These are phyloP conservation scores for Latrodectus geometricus DNA, from an alignment of 1,140 invertebrate species.

Conservation along the genomic window DNA sequence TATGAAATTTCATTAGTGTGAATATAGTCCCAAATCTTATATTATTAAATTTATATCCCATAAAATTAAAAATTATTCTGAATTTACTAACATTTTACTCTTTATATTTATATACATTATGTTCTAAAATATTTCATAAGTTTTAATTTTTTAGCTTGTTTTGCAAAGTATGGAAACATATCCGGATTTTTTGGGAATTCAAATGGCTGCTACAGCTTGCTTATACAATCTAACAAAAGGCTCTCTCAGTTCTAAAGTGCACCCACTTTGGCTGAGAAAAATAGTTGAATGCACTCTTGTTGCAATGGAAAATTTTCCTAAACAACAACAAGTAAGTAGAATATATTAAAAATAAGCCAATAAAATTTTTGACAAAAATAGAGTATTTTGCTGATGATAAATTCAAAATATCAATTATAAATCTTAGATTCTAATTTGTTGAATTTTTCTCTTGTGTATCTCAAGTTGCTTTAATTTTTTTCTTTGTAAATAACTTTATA, in stretches of 20 bases:
- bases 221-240: slow-evolving; percentile 83
- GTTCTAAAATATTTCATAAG: background rate
- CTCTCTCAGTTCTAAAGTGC: slow-evolving; percentile 76
- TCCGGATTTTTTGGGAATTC: slow-evolving; percentile 77
- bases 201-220: slow-evolving; percentile 85
- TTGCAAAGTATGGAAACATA: slow-evolving; percentile 78
- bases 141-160: slow-evolving; percentile 73
- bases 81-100: background rate
- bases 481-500: too few species aligned
- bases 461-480: too few species aligned
- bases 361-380: too few species aligned
- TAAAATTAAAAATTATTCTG: background rate
- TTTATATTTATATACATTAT: too few species aligned
- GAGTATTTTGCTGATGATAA: too few species aligned
- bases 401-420: too few species aligned
- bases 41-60: too few species aligned
- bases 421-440: too few species aligned
- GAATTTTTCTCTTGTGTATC: too few species aligned
- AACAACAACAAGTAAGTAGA: slow-evolving; percentile 72
- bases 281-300: slow-evolving; percentile 78
- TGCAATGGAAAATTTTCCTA: slow-evolving; percentile 81
- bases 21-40: too few species aligned
- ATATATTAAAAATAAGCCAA: too few species aligned
- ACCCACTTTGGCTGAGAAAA: slow-evolving; percentile 76
- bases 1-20: too few species aligned